Percentiles rank a stretch among this genome's conserved stretches.
Conservation (phyloP, 2,113 vertebrate genomes). For the Sphaerodactylus townsendi region DNA sequence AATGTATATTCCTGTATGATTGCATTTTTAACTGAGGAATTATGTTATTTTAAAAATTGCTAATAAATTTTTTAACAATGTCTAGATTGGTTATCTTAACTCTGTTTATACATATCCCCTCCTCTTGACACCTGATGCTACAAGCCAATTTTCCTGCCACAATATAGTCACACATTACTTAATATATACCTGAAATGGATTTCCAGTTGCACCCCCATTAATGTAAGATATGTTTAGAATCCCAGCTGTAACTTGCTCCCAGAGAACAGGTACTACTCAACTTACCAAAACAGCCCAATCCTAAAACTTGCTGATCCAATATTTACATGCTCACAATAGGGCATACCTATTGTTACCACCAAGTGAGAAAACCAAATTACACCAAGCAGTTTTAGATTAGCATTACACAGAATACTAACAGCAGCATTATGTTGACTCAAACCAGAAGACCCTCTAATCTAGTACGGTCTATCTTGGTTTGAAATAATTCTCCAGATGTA, state of each 20-base stretch:
- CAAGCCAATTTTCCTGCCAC: conserved; percentile 6
- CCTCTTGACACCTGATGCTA: conserved; percentile 14
- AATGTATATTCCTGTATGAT: conserved; percentile 99
- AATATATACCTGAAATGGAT: background rate
- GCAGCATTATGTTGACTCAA: background rate
- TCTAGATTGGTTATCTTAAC: conserved; percentile 62
- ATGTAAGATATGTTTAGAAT: background rate
- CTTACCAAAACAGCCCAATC: background rate
- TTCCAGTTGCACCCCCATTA: background rate
- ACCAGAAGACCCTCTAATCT: background rate
- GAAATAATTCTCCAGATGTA: background rate
- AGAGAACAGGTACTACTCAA: background rate
- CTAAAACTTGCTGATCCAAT: no score
- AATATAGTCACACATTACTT: background rate
- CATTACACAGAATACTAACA: background rate
- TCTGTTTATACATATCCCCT: conserved; percentile 38
- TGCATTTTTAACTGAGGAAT: conserved; percentile 99
- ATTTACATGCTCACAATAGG: background rate
- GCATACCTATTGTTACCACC: background rate
- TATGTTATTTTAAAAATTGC: conserved; percentile 99
- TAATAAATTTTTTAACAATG: conserved; percentile 94
- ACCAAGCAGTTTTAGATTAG: background rate
- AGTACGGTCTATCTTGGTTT: background rate
- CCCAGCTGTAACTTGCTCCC: background rate
- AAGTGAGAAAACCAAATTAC: background rate